Evolutionary conservation across 2,888 invertebrate genomes (phyloP), one percentile per base, ranked within the genome.

Genomic region (Polymixis flavicincta): DNA sequence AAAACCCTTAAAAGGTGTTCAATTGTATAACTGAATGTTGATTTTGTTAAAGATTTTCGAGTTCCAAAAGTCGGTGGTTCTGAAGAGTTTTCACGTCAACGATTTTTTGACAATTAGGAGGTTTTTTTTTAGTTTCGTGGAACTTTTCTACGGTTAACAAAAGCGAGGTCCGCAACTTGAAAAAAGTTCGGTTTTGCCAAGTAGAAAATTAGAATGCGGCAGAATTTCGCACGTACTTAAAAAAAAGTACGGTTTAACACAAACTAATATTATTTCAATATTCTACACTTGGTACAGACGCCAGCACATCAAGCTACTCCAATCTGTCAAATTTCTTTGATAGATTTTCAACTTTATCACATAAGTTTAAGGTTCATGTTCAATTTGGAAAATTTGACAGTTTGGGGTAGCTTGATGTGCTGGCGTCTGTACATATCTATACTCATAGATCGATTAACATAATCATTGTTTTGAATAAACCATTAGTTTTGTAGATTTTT

Each of bases 1-100:
- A 91, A 90, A 89, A 74, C 84, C 89, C 92, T 92, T 87, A 89
- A 93, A 95, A 96, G 95, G 96, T 93, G 95, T 96, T 95, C 94
- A 90, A 93, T 95, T 95, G 95, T 94, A 88, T 95, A 94, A 95
- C 91, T 87, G 88, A 90, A 88, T 84, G 87, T 82, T 86, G 86
- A 87, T 86, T 86, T 83, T 80, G 84, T 85, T 75, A 73, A 82
- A 80, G 83, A 86, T 88, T 88, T 89, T 88, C 81, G 59, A 85
- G 75, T 83, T 85, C 79, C 76, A 74, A 87, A 84, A 74, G 85
- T 85, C 89, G 91, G 89, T 87, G 88, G 88, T 86, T 89, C 90
- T 91, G 90, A 92, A 92, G 90, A 91, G 89, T 91, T 91, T 92
- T 84, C 93, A 90, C 94, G 94, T 94, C 95, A 95, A 86, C 90